Conservation (phyloP, 2,888 invertebrate genomes). For the Aphodius sticticus region DNA sequence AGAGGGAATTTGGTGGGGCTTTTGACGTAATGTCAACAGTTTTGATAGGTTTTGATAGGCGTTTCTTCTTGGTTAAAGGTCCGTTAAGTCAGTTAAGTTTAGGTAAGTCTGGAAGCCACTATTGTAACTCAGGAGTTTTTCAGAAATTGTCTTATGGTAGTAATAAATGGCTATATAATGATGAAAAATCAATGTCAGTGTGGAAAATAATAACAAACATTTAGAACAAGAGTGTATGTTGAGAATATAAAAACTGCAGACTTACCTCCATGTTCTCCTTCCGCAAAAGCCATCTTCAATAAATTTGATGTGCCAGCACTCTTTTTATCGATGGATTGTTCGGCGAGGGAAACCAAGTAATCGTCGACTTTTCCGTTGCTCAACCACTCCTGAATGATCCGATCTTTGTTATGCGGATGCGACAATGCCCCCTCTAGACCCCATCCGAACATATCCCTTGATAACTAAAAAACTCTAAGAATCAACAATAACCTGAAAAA, state of each 20-base stretch:
- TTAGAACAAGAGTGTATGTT: no score
- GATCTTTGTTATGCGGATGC: conserved; percentile 59
- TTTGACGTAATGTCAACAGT: no score
- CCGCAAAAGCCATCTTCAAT: conserved; percentile 55
- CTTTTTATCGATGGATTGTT: conserved; percentile 45
- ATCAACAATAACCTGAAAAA: conserved; percentile 14
- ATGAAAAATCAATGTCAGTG: no score
- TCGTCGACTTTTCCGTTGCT: conserved; percentile 57
- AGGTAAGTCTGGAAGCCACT: no score
- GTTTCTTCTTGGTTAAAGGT: no score
- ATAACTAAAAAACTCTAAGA: conserved; percentile 29
- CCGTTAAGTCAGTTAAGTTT: no score
- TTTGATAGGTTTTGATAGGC: no score
- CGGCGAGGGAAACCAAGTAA: conserved; percentile 57
- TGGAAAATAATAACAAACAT: no score
- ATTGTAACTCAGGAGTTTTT: no score
- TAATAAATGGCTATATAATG: no score
- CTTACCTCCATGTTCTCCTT: conserved; percentile 59
- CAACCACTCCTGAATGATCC: conserved; percentile 61
- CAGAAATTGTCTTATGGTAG: no score
- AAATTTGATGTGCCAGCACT: conserved; percentile 40
- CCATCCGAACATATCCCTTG: conserved; percentile 58
- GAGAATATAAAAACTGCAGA: conserved; percentile 18
- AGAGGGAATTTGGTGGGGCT: no score
- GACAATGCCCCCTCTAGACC: conserved; percentile 59